Percentiles rank a stretch among this genome's conserved stretches.
These are phyloP conservation scores for Tamandua tetradactyla DNA, from an alignment of 2,797 vertebrate genomes.

Conservation along the genomic window DNA sequence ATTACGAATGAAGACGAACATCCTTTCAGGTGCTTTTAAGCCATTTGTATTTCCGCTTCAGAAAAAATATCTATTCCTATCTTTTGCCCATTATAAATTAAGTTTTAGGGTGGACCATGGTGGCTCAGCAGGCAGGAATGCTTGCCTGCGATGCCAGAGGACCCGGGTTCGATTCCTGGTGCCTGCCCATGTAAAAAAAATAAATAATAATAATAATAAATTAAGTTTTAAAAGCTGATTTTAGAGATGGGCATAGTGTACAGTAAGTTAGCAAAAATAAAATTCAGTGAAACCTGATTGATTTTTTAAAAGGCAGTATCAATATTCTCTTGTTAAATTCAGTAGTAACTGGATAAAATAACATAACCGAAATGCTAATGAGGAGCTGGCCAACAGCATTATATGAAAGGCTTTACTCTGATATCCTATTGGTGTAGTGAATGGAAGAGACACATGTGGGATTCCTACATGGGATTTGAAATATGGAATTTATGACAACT, in stretches of 20 bases:
- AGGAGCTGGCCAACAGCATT: neutral
- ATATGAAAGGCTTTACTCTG: neutral
- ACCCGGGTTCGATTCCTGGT: too few relatives aligned
- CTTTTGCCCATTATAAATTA: too few relatives aligned
- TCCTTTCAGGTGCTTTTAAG: too few relatives aligned
- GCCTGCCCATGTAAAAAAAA: too few relatives aligned
- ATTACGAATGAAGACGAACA: too few relatives aligned
- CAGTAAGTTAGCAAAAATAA: slow-evolving; percentile 20
- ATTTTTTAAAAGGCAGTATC: slow-evolving; percentile 33
- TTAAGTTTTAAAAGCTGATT: slow-evolving; percentile 25
- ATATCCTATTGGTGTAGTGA: neutral
- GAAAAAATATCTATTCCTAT: too few relatives aligned
- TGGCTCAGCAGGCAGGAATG: too few relatives aligned
- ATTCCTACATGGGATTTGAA: slow-evolving; percentile 7
- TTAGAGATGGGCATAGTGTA: neutral
- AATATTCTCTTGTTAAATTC: slow-evolving; percentile 40
- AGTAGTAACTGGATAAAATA: neutral
- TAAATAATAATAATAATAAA: too few relatives aligned
- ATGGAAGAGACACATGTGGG: slow-evolving; percentile 9
- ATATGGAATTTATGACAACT: slow-evolving; percentile 45
- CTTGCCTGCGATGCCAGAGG: too few relatives aligned
- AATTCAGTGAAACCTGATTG: neutral
- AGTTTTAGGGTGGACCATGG: too few relatives aligned
- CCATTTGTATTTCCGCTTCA: too few relatives aligned
- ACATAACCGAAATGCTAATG: neutral